These are phyloP conservation scores for Lepidocyrtinus sp. DNA, from an alignment of 2,888 invertebrate species.

Conservation along the genomic window DNA sequence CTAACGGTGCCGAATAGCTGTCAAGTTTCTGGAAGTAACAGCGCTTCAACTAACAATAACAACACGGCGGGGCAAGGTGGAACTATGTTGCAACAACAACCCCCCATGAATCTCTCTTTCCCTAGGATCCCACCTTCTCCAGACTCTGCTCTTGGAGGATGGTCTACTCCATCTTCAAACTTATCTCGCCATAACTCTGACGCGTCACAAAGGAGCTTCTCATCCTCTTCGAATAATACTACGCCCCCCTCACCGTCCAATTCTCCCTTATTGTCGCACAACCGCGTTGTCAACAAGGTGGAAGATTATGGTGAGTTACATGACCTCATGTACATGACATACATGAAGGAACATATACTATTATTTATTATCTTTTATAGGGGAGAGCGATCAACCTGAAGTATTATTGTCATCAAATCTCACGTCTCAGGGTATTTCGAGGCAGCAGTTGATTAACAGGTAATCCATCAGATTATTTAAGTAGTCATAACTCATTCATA, in stretches of 20 bases:
- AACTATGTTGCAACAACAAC: constrained; percentile 65
- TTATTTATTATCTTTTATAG: constrained; percentile 20
- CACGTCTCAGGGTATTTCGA: constrained; percentile 70
- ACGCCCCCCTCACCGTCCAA: constrained; percentile 70
- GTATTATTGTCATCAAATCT: constrained; percentile 70
- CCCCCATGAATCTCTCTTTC: constrained; percentile 70
- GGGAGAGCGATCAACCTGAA: constrained; percentile 70
- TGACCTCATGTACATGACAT: neutral
- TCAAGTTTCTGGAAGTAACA: constrained; percentile 39
- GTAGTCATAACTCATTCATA: constrained; percentile 21
- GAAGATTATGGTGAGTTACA: constrained; percentile 68
- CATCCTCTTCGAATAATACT: constrained; percentile 70
- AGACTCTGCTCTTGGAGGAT: constrained; percentile 69
- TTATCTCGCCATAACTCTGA: constrained; percentile 70
- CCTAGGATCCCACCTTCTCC: constrained; percentile 70
- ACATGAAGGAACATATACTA: neutral
- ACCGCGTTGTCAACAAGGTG: constrained; percentile 69
- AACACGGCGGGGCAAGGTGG: constrained; percentile 12
- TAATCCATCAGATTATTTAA: no score
- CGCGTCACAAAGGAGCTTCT: constrained; percentile 70
- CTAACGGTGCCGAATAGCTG: constrained; percentile 51
- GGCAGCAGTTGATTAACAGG: constrained; percentile 70
- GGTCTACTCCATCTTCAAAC: constrained; percentile 70
- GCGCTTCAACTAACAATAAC: constrained; percentile 17
- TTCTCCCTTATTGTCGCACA: constrained; percentile 69